Base-by-base conservation (phyloP, 37 sponge, comb jelly and placozoan genomes). In the Eunapius fragilis region DNA sequence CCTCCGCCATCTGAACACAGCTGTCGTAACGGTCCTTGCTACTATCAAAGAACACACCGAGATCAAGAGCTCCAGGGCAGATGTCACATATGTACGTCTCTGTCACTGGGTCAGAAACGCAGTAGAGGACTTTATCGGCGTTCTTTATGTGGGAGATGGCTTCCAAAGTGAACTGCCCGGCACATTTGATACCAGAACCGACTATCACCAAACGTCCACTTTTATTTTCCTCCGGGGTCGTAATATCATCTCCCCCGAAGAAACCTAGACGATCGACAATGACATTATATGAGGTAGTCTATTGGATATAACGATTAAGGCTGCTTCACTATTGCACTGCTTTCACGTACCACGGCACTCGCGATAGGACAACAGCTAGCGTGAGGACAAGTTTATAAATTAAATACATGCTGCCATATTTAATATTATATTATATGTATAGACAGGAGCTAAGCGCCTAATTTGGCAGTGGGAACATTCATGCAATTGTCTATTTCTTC, bases 1-100 rank as follows among this genome's bases (percentile, higher is more conserved):
- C 72, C 78, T 82, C 83, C 17, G 83, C 26, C 83, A 82, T 82
- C 37, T 82, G 83, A 0, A 75, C 37, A 37, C 78, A 82, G 31
- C 77, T 82, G 47, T 37, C 37, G 83, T 82, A 75, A 27, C 75
- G 72, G 24, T 75, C 25, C 76, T 82, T 82, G 41, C 34, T 47
- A 25, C 78, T 33, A 11, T 26, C 83, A 25, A 67, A 82, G 77
- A 82, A 38, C 27, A 82, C 83, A 1, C 34, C 79, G 11, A 82
- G 83, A 72, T 82, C 83, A 6, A 80, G 3, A 31, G 80, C 80
- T 49, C 50, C 80, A 26, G 80, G 80, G 30, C 69, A 67, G 27
- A 80, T 33, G 12, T 80, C 80, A 2, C 67, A 27, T 17, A 80
- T 50, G 67, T 80, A 80, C 28, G 31, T 67, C 32, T 80, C 80